Percentiles rank a stretch among this genome's conserved stretches.
Evolutionary conservation across 1,140 invertebrate genomes (phyloP).

Genomic region (Uloborus diversus): DNA sequence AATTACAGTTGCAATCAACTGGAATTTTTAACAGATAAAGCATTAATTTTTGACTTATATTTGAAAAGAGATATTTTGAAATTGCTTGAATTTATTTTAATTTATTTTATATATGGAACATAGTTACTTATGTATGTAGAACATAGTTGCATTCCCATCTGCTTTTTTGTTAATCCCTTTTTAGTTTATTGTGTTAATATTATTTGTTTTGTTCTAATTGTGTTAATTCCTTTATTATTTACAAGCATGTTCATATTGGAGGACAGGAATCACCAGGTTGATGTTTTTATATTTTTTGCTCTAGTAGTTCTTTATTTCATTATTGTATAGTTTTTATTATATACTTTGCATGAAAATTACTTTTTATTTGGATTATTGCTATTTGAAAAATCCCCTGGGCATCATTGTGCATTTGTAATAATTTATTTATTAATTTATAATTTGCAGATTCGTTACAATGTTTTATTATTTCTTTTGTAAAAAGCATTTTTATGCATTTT

Average conservation of each 20-base stretch:
- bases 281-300: slow-evolving; percentile 53
- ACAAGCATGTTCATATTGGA: slow-evolving; percentile 50
- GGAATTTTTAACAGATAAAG: not conserved
- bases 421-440: slow-evolving; percentile 15
- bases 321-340: not conserved
- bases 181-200: not conserved
- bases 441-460: slow-evolving; percentile 37
- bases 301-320: slow-evolving; percentile 1
- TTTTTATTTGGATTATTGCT: not conserved
- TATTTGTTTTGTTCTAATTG: slow-evolving; percentile 35
- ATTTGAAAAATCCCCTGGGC: slow-evolving; percentile 3
- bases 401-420: slow-evolving; percentile 45
- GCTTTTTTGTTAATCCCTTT: not conserved
- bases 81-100: not conserved
- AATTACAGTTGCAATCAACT: too few relatives aligned
- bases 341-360: slow-evolving; percentile 4
- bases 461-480: slow-evolving; percentile 47
- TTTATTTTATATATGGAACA: not conserved
- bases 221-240: slow-evolving; percentile 48
- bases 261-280: slow-evolving; percentile 42
- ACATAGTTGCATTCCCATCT: not conserved
- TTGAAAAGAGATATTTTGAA: not conserved
- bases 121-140: not conserved
- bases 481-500: slow-evolving; percentile 38
- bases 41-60: not conserved